A percentile compares a stretch with the other conserved stretches of the same genome.
Evolutionary conservation across 2,113 vertebrate genomes (phyloP).

Genomic region (Shinisaurus crocodilurus): DNA sequence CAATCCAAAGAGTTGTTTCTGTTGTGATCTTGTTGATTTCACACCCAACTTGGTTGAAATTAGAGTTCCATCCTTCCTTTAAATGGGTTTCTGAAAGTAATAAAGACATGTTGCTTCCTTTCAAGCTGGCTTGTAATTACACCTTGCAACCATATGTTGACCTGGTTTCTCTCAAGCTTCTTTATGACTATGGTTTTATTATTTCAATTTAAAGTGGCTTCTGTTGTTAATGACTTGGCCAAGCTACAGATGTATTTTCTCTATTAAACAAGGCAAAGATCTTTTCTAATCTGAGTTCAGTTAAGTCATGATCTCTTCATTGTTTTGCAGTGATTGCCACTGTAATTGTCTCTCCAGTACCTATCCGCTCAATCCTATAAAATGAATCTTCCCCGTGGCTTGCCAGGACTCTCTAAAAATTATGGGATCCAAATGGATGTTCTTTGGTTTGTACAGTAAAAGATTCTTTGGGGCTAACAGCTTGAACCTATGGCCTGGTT

Average conservation of each 20-base stretch:
- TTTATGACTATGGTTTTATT: conserved; percentile 17
- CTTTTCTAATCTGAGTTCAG: conserved; percentile 22
- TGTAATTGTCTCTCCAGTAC: neutral
- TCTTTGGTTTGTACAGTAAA: neutral
- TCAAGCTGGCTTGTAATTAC: fast-evolving
- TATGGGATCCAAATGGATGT: neutral
- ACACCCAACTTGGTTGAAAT: conserved; percentile 15
- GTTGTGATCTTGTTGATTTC: conserved; percentile 19
- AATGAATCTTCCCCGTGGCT: neutral
- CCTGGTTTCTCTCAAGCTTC: conserved; percentile 30
- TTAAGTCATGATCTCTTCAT: conserved; percentile 6
- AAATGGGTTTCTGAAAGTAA: conserved; percentile 22
- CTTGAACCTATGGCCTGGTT: no score
- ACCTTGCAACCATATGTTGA: conserved; percentile 10
- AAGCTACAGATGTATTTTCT: neutral
- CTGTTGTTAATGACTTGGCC: conserved; percentile 14
- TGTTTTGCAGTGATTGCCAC: conserved; percentile 16
- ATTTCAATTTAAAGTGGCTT: conserved; percentile 18
- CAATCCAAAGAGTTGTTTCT: neutral
- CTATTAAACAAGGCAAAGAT: conserved; percentile 19
- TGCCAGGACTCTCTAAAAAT: neutral
- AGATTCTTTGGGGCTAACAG: neutral
- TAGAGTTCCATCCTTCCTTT: conserved; percentile 28
- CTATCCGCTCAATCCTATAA: neutral
- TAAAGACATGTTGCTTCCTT: conserved; percentile 11